Evolutionary conservation across 2,888 invertebrate genomes (phyloP), one percentile per base, ranked within the genome.

Genomic region (Apodemia hepburni): DNA sequence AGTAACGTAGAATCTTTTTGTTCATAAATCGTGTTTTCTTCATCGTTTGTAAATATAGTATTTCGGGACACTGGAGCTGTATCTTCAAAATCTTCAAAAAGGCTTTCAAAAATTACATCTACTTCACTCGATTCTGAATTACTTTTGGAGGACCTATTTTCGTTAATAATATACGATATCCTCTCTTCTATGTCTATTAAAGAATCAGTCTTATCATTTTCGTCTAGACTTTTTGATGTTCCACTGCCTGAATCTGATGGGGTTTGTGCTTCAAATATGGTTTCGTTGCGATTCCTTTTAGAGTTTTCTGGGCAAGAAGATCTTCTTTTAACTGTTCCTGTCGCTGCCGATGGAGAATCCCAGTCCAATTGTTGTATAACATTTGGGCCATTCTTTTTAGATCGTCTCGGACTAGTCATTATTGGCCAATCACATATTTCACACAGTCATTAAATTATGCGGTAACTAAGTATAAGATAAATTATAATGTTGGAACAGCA

Each of bases 291-390:
- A 63, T 73, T 72, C 63, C 81, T 82, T 57, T 57, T 57, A 0
- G 81, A 74, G 67, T 80, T 81, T 70, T 90, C 89, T 15, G 91
- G 90, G 64, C 92, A 88, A 0, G 94, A 94, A 38, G 92, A 87
- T 62, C 95, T 89, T 69, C 95, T 87, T 77, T 95, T 95, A 4
- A 95, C 95, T 1, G 95, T 96, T 15, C 95, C 95, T 0, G 95
- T 96, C 76, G 93, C 93, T 38, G 93, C 87, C 29, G 95, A 95
- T 47, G 95, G 94, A 29, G 94, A 94, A 78, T 95, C 95, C 95
- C 95, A 96, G 77, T 95, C 95, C 68, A 94, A 76, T 69, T 79
- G 82, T 72, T 82, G 86, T 64, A 80, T 73, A 68, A 78, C 73
- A 78, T 85, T 83, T 76, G 85, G 87, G 74, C 79, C 80, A 83